These are phyloP conservation scores for Lophius americanus DNA, from an alignment of 2,797 vertebrate species.

Conservation along the genomic window DNA sequence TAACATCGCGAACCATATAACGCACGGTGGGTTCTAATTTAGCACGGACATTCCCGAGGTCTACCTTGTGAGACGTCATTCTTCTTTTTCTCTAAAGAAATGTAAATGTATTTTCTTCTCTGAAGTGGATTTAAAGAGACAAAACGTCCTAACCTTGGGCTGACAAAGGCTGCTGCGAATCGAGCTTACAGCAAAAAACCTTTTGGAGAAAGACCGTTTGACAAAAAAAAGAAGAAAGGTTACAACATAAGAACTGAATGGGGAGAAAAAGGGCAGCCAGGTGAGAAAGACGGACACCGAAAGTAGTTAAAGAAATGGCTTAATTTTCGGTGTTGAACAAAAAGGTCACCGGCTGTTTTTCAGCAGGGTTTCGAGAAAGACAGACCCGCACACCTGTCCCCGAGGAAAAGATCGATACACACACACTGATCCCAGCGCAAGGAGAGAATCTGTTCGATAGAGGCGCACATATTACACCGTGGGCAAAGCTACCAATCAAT, in stretches of 20 bases:
- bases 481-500: conserved; percentile 60
- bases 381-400: conserved; percentile 39
- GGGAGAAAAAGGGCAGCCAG: conserved; percentile 49
- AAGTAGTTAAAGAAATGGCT: conserved; percentile 49
- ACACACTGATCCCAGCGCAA: conserved; percentile 45
- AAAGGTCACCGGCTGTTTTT: conserved; percentile 51
- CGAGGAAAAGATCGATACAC: conserved; percentile 65
- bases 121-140: conserved; percentile 53
- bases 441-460: conserved; percentile 50
- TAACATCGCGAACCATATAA: conserved; percentile 4
- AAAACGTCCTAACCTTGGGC: conserved; percentile 53
- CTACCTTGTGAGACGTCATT: conserved; percentile 26
- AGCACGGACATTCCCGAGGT: conserved; percentile 25
- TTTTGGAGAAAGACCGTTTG: conserved; percentile 31
- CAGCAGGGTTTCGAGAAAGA: conserved; percentile 18
- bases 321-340: conserved; percentile 60
- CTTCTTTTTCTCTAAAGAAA: conserved; percentile 21
- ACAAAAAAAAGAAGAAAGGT: conserved; percentile 54
- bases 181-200: conserved; percentile 28
- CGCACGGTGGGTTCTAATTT: conserved; percentile 33
- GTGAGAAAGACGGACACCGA: conserved; percentile 49
- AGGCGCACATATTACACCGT: conserved; percentile 25
- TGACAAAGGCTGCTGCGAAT: conserved; percentile 61
- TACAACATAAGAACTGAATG: conserved; percentile 46
- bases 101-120: conserved; percentile 39